Conservation (phyloP, 2,888 invertebrate species). For the Adelognathus sp. region DNA sequence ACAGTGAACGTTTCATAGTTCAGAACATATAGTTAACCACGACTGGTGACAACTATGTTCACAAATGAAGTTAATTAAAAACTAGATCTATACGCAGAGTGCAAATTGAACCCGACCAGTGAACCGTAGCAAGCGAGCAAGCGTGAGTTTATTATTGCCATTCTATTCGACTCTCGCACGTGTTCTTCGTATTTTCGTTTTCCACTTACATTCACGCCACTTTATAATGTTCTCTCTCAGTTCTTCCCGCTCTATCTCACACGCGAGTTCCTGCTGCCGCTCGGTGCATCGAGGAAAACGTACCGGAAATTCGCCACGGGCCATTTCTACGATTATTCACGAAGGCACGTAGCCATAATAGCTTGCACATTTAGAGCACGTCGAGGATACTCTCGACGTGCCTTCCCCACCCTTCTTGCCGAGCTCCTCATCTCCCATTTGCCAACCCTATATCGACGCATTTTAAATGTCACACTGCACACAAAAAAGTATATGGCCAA, state of each 20-base stretch:
- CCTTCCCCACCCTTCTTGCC: background rate
- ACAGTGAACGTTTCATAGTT: too few species aligned
- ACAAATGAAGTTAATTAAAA: conserved; percentile 21
- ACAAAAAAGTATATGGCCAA: too few species aligned
- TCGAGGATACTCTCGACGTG: background rate
- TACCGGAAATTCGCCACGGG: conserved; percentile 39
- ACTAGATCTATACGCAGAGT: background rate
- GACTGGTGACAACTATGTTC: background rate
- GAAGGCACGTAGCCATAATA: conserved; percentile 24
- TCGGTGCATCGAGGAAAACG: background rate
- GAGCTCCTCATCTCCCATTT: background rate
- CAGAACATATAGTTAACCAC: background rate
- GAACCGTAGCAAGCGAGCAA: background rate
- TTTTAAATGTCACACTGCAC: conserved; percentile 11
- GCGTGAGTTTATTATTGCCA: conserved; percentile 29
- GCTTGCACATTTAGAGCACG: background rate
- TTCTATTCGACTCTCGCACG: conserved; percentile 3
- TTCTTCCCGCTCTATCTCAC: background rate
- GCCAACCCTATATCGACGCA: conserved; percentile 15
- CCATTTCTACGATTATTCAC: conserved; percentile 51
- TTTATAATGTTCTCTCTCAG: background rate
- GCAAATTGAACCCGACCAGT: conserved; percentile 33
- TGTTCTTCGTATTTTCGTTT: conserved; percentile 44
- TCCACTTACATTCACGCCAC: conserved; percentile 19
- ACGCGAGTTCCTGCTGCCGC: background rate